Base-by-base conservation (phyloP, 2,797 vertebrate genomes). In the Holocentrus rufus region DNA sequence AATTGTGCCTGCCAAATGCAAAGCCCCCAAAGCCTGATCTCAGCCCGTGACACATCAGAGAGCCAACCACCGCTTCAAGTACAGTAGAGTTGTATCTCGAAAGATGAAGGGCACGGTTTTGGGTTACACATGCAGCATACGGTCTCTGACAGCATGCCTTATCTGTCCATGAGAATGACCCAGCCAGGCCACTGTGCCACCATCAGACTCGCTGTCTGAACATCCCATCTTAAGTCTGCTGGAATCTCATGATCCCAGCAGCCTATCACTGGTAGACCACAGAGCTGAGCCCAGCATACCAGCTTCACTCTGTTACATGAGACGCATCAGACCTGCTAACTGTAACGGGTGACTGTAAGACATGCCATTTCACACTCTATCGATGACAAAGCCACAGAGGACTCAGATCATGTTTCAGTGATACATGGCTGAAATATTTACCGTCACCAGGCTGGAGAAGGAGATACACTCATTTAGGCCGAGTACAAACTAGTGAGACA, bases 341-440 rank as follows among this genome's bases (percentile, higher is more conserved):
- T 55, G 80, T 76, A 77, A 68, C 0, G 65, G 22, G 44, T 85
- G 80, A 79, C 85, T 82, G 87, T 72, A 86, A 85, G 80, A 74
- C 79, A 36, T 52, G 70, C 72, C 68, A 46, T 66, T 61, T 85
- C 85, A 75, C 76, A 81, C 72, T 78, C 76, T 53, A 39, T 65
- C 60, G 34, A 10, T 80, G 78, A 84, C 79, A 84, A 72, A 60
- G 54, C 72, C 54, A 70, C 85, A 86, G 75, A 86, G 70, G 73
- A 67, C 58, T 50, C 65, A 8, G 79, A 75, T 92, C 85, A 17
- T 34, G 9, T 92, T 79, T 87, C 91, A 83, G 71, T 79, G 82
- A 88, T 80, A 85, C 82, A 81, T 57, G 65, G 52, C 57, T 74
- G 72, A 85, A 83, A 85, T 86, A 88, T 91, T 88, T 87, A 86